Evolutionary conservation across 2,888 invertebrate species (phyloP).

Genomic region (Agrypnus murinus): DNA sequence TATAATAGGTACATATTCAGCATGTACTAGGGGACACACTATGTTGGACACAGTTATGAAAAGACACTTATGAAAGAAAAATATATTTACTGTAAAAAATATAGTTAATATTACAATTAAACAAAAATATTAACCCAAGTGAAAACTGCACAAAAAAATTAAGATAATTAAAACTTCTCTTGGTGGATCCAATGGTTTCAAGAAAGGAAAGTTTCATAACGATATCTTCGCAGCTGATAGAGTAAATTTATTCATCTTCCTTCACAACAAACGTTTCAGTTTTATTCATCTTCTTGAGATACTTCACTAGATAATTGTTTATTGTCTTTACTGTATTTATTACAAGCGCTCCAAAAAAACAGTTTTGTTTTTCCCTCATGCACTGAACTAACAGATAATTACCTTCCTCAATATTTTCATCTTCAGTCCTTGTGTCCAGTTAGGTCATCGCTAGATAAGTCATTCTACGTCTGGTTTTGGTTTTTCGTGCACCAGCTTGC

Average conservation of each 20-base stretch:
- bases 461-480: constrained; percentile 13
- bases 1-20: constrained; percentile 3
- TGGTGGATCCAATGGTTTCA: constrained; percentile 15
- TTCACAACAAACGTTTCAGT: constrained; percentile 16
- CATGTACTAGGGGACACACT: constrained; percentile 12
- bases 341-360: constrained; percentile 7
- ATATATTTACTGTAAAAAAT: constrained; percentile 10
- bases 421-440: constrained; percentile 12
- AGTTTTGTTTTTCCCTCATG: constrained; percentile 8
- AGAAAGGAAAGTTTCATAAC: constrained; percentile 3
- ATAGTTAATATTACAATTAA: constrained; percentile 11
- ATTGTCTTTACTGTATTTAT: neutral
- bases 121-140: constrained; percentile 12
- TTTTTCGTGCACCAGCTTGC: constrained; percentile 22
- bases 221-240: constrained; percentile 16
- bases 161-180: constrained; percentile 17
- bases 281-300: constrained; percentile 17
- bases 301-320: constrained; percentile 15
- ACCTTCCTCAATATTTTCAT: constrained; percentile 16
- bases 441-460: constrained; percentile 15
- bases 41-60: constrained; percentile 11
- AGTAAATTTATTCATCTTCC: constrained; percentile 15
- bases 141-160: constrained; percentile 13
- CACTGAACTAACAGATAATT: constrained; percentile 16
- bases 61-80: constrained; percentile 17